These are phyloP conservation scores for Spialia ferax DNA, from an alignment of 2,888 invertebrate genomes.

Conservation along the genomic window DNA sequence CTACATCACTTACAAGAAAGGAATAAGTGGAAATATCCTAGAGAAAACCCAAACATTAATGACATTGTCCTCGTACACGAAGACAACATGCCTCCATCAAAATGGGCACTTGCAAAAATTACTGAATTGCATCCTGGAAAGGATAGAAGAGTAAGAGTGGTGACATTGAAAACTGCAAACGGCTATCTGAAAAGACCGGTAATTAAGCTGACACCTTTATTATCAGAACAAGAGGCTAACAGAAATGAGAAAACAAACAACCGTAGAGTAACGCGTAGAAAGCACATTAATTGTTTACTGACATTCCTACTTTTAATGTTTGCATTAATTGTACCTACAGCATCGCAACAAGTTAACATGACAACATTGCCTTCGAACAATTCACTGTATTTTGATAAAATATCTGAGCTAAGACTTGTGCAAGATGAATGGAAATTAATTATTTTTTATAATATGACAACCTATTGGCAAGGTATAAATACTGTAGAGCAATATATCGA, in stretches of 20 bases:
- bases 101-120: background rate
- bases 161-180: background rate
- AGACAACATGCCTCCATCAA: background rate
- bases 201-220: background rate
- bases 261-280: background rate
- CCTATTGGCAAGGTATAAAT: background rate
- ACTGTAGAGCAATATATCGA: background rate
- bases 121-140: background rate
- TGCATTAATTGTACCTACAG: background rate
- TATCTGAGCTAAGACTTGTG: background rate
- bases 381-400: background rate
- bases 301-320: background rate
- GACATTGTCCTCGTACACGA: background rate
- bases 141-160: background rate
- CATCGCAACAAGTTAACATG: background rate
- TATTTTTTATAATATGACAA: background rate
- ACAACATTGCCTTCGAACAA: background rate
- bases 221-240: background rate
- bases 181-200: background rate
- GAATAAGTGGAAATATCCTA: background rate
- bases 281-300: too few species aligned
- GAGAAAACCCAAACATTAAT: background rate
- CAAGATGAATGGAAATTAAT: background rate
- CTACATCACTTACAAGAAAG: background rate
- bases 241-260: background rate